Evolutionary conservation across 2,797 vertebrate genomes (phyloP).

Genomic region (Ptychadena robeensis): DNA sequence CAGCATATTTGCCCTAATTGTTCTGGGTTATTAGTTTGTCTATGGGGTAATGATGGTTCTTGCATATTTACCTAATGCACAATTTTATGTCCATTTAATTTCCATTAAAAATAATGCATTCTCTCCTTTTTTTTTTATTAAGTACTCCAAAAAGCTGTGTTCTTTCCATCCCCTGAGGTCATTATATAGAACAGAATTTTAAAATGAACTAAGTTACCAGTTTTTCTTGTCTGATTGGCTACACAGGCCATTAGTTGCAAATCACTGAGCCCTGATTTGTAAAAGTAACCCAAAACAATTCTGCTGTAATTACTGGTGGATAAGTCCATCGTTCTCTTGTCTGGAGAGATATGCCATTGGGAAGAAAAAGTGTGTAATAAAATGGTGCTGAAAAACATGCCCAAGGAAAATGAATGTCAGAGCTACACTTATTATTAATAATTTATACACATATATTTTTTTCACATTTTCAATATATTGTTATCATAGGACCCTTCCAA

Average conservation of each 20-base stretch:
- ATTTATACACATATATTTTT: too few species aligned
- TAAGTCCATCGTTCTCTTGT: neutral
- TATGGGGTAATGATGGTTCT: constrained; percentile 49
- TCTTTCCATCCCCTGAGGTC: constrained; percentile 23
- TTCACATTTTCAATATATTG: too few species aligned
- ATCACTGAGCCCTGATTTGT: constrained; percentile 27
- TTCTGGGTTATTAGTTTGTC: constrained; percentile 54
- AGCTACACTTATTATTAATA: too few species aligned
- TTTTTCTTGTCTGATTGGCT: constrained; percentile 14
- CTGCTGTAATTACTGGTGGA: constrained; percentile 5
- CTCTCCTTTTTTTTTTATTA: too few species aligned
- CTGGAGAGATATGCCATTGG: neutral
- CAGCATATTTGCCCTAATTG: constrained; percentile 50
- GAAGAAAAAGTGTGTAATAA: too few species aligned
- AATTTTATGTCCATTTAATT: constrained; percentile 53
- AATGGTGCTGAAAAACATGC: too few species aligned
- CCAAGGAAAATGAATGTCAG: too few species aligned
- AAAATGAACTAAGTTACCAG: constrained; percentile 12
- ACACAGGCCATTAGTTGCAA: constrained; percentile 25
- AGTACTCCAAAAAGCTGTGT: constrained; percentile 23
- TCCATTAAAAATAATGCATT: constrained; percentile 54
- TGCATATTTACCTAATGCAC: constrained; percentile 56
- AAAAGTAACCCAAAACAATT: constrained; percentile 7
- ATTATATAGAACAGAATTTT: constrained; percentile 11
- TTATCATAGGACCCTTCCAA: too few species aligned